phyloP scores from a whole-genome alignment of 2,113 vertebrate species.

The Lophochroa leadbeateri region DNA sequence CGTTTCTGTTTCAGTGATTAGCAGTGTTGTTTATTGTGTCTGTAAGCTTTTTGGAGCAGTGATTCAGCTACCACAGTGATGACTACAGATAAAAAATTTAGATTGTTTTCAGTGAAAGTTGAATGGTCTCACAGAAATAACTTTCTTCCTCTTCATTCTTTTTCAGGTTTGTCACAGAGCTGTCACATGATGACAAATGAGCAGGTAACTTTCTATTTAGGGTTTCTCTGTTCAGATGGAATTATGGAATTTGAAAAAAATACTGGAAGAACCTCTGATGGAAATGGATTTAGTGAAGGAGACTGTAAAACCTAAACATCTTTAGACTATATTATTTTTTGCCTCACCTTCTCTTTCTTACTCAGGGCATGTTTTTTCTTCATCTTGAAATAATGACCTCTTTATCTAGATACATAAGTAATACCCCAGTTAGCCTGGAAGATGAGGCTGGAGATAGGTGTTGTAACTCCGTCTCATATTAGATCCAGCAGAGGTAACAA shows the following conservation, averaged over 20 bases:
- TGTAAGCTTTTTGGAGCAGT: background rate
- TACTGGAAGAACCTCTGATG: background rate
- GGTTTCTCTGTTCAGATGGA: background rate
- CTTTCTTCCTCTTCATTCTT: background rate
- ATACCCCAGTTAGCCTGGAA: background rate
- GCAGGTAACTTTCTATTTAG: background rate
- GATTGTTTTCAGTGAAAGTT: background rate
- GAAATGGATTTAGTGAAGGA: background rate
- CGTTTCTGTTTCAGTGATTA: background rate
- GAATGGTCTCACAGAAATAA: background rate
- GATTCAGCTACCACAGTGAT: background rate
- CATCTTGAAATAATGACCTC: background rate
- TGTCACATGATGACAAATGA: rapidly evolving
- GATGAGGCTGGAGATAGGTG: background rate
- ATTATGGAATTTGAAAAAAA: background rate
- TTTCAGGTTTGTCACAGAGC: background rate
- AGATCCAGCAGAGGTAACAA: background rate
- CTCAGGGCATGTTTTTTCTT: background rate
- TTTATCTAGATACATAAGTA: background rate
- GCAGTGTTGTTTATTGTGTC: background rate
- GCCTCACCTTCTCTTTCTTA: background rate
- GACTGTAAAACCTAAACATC: background rate
- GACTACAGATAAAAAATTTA: background rate
- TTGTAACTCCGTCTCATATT: background rate
- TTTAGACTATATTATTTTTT: background rate